Percentiles rank a stretch among this genome's conserved stretches.
phyloP scores from a whole-genome alignment of 1,140 invertebrate genomes.

The Battus philenor region DNA sequence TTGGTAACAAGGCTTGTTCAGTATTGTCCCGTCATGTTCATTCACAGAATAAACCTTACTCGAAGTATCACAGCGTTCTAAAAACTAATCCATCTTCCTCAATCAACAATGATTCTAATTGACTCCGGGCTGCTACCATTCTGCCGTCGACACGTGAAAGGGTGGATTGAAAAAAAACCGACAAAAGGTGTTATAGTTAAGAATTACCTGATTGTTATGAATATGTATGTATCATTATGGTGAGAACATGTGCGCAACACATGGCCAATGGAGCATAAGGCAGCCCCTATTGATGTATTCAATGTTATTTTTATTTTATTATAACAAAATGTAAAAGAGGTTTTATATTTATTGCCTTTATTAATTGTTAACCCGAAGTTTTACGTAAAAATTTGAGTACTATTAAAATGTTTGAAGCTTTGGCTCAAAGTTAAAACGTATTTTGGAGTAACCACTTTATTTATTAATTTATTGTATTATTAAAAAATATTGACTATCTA shows the following conservation, averaged over 20 bases:
- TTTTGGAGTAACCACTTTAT: too few relatives aligned
- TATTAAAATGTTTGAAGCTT: too few relatives aligned
- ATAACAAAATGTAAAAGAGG: conserved; percentile 28
- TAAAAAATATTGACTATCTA: too few relatives aligned
- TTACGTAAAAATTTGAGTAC: too few relatives aligned
- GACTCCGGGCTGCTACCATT: conserved; percentile 41
- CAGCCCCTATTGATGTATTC: conserved; percentile 40
- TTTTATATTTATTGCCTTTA: conserved; percentile 17
- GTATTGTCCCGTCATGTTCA: too few relatives aligned
- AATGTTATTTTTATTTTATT: conserved; percentile 43
- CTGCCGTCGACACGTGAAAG: conserved; percentile 32
- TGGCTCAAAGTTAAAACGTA: too few relatives aligned
- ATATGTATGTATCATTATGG: conserved; percentile 51
- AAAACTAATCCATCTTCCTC: conserved; percentile 28
- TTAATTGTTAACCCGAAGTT: too few relatives aligned
- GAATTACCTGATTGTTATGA: conserved; percentile 51
- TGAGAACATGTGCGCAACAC: conserved; percentile 53
- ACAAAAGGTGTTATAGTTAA: conserved; percentile 49
- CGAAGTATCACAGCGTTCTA: conserved; percentile 11
- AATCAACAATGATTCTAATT: conserved; percentile 39
- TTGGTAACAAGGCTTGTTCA: too few relatives aligned
- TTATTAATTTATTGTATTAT: too few relatives aligned
- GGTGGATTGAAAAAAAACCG: conserved; percentile 41
- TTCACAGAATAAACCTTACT: too few relatives aligned
- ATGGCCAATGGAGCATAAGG: conserved; percentile 59